Conservation (phyloP, 1,140 invertebrate genomes). For the Centruroides sculpturatus region DNA sequence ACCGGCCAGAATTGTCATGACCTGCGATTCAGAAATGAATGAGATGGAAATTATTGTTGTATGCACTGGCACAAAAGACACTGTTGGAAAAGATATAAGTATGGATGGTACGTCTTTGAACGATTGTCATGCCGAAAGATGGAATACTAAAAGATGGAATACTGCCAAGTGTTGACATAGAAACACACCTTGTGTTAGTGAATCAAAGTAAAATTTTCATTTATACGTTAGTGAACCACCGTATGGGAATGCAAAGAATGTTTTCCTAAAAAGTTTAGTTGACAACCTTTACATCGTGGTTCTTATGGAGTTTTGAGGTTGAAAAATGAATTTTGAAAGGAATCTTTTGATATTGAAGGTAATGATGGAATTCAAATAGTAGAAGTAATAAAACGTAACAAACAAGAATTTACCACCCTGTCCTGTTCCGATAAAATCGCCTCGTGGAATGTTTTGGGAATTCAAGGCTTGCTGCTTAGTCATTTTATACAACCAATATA, state of each 20-base stretch:
- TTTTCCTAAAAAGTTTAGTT: conserved; percentile 2
- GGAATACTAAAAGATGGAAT: too few species aligned
- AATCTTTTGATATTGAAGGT: conserved; percentile 23
- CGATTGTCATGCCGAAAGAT: conserved; percentile 34
- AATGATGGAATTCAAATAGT: conserved; percentile 26
- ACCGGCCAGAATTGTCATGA: conserved; percentile 31
- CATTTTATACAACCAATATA: conserved; percentile 33
- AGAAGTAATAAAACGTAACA: conserved; percentile 30
- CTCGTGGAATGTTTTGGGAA: conserved; percentile 34
- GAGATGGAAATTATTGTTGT: conserved; percentile 28
- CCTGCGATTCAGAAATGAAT: conserved; percentile 24
- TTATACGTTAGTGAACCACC: conserved; percentile 94
- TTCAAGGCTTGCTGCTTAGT: conserved; percentile 34
- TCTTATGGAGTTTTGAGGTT: conserved; percentile 38
- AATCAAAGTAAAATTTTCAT: conserved; percentile 53
- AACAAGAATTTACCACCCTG: conserved; percentile 24
- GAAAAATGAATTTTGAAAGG: conserved; percentile 24
- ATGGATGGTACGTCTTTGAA: conserved; percentile 31
- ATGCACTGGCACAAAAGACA: conserved; percentile 31
- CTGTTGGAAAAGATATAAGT: conserved; percentile 32
- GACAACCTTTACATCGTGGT: conserved; percentile 75
- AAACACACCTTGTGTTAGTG: too few species aligned
- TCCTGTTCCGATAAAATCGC: conserved; percentile 38
- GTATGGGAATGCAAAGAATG: conserved; percentile 58
- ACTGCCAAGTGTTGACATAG: too few species aligned